phyloP scores from a whole-genome alignment of 1,140 invertebrate species.

The Cryptotermes secundus region DNA sequence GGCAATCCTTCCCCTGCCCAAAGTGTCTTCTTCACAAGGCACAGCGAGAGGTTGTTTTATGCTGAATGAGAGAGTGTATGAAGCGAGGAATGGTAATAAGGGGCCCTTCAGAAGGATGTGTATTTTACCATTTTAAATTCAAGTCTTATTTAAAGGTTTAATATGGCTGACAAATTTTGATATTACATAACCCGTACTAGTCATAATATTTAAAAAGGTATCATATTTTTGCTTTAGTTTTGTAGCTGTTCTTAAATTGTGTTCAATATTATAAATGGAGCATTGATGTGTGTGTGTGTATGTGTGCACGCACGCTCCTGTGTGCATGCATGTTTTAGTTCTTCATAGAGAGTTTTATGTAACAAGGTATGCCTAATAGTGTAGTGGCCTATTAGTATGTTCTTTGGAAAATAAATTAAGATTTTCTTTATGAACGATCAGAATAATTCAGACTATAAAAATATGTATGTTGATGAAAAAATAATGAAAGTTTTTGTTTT shows the following conservation, averaged over 20 bases:
- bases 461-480: no score
- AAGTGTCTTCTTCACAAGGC: background rate
- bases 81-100: background rate
- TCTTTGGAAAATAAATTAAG: background rate
- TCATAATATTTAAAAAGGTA: background rate
- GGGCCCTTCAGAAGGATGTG: background rate
- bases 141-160: background rate
- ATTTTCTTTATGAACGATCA: no score
- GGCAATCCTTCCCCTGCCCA: background rate
- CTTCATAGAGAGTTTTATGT: background rate
- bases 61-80: background rate
- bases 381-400: background rate
- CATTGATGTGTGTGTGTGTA: background rate
- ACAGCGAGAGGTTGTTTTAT: background rate
- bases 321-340: no score
- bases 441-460: no score
- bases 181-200: background rate
- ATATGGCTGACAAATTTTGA: background rate
- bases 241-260: background rate
- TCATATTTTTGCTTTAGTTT: background rate
- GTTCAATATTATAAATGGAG: background rate
- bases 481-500: no score
- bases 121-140: background rate
- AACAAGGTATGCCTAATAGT: background rate
- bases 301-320: no score